Base-by-base conservation (phyloP, 2,797 vertebrate species). In the Pyrocephalus nanus region DNA sequence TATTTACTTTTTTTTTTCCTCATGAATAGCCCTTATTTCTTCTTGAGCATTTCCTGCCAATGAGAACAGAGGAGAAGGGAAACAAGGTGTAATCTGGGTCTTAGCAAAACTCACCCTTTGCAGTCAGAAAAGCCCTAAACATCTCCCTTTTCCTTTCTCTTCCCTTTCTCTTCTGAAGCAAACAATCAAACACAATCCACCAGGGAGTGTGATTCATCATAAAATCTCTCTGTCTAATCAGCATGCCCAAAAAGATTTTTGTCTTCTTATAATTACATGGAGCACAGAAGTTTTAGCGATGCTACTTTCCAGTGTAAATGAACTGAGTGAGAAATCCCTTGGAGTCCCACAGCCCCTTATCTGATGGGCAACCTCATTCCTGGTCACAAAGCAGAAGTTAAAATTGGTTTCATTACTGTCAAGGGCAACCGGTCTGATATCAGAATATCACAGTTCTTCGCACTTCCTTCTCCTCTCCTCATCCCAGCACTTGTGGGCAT, bases 171-270 rank as follows among this genome's bases (percentile, higher is more conserved):
- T 77, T 92, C 70, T 70, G 85, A 94, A 88, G 71, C 42, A 93
- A 91, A 79, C 58, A 85, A 94, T 84, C 53, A 88, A 93, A 82
- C 0, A 0, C 9, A 79, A 90, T 66, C 80, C 86, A 76, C 26
- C 0, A 0, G 40, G 71, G 77, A 94, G 23, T 79, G 74, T 45
- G 74, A 90, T 90, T 92, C 83, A 92, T 90, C 78, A 67, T 72
- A 60, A 94, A 90, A 90, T 85, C 71, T 67, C 76, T 60, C 75
- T 67, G 29, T 66, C 65, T 87, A 87, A 93, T 93, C 90, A 95
- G 45, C 34, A 76, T 11, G 29, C 64, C 34, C 42, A 5, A 62
- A 70, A 86, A 93, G 70, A 92, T 73, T 88, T 91, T 86, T 85
- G 15, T 80, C n/a, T 55, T 88, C 47, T 47, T 86, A 36, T 74